Conservation (phyloP, 2,113 vertebrate genomes). For the Malaclemys terrapin region DNA sequence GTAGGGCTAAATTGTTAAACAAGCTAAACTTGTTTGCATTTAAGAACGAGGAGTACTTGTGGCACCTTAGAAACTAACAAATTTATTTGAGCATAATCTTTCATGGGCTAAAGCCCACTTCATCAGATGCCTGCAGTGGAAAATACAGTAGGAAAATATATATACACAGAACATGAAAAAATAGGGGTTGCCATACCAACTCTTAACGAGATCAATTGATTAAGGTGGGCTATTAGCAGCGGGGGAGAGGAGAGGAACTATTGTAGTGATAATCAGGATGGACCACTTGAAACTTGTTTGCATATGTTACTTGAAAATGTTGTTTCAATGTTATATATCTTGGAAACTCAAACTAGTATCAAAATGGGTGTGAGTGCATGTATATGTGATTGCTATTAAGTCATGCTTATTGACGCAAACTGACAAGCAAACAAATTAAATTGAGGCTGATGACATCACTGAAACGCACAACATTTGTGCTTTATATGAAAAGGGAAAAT, state of each 20-base stretch:
- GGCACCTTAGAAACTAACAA: too few species aligned
- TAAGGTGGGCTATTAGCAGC: too few species aligned
- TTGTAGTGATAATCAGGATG: too few species aligned
- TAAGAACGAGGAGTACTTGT: too few species aligned
- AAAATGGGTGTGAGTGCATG: not conserved
- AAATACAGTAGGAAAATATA: too few species aligned
- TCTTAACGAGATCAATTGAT: too few species aligned
- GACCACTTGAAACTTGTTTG: not conserved
- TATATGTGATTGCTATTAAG: not conserved
- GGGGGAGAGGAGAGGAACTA: too few species aligned
- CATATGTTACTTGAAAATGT: not conserved
- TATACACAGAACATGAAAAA: too few species aligned
- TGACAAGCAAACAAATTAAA: not conserved
- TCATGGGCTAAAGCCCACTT: too few species aligned
- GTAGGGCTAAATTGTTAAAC: not conserved
- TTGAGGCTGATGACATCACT: not conserved
- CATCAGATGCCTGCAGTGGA: too few species aligned
- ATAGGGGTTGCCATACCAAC: too few species aligned
- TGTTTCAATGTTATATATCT: not conserved
- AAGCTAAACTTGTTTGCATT: not conserved
- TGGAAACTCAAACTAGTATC: not conserved
- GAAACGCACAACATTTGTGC: not conserved
- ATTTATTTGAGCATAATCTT: too few species aligned
- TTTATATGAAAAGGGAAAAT: constrained; percentile 7
- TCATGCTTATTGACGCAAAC: not conserved